Base-by-base conservation (phyloP, 2,888 invertebrate species). In the Dione vanillae region DNA sequence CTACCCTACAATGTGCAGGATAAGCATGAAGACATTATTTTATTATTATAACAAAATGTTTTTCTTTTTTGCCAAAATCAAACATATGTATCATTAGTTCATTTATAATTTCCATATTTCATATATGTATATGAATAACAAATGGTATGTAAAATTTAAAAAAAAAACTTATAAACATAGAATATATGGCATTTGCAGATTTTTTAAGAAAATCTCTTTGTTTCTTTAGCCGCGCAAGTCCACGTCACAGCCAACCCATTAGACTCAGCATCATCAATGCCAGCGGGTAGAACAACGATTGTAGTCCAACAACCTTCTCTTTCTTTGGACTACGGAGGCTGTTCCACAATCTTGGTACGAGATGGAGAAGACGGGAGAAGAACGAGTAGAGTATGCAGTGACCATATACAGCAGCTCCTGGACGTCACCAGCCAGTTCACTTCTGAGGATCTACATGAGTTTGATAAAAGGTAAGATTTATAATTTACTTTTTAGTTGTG, bases 341-440 rank as follows among this genome's bases (percentile, higher is more conserved):
- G 92, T 62, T 95, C 96, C 75, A 97, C 97, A 16, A 94, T 97
- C 80, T 94, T 97, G 69, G 92, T 97, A 78, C 93, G 95, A 74
- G 96, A 95, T 80, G 95, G 95, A 65, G 95, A 95, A 77, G 88
- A 90, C 37, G 80, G 78, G 0, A 72, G 94, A 16, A 91, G 95
- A 81, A 94, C 94, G 83, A 94, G 95, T 80, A 90, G 94, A 78
- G 94, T 96, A 80, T 95, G 96, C 82, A 96, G 96, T 81, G 97
- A 97, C 78, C 96, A 97, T 82, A 96, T 97, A 94, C 95, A 96
- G 83, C 97, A 97, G 82, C 94, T 97, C 49, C 86, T 97, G 73
- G 97, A 97, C 84, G 97, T 97, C n/a, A 96, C 97, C 78, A 97
- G 97, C 80, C 96, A 96, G 82, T 94, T 97, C 77, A 97, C 97